Evolutionary conservation across 2,113 vertebrate genomes (phyloP).

Genomic region (Rhabdomys dilectus): DNA sequence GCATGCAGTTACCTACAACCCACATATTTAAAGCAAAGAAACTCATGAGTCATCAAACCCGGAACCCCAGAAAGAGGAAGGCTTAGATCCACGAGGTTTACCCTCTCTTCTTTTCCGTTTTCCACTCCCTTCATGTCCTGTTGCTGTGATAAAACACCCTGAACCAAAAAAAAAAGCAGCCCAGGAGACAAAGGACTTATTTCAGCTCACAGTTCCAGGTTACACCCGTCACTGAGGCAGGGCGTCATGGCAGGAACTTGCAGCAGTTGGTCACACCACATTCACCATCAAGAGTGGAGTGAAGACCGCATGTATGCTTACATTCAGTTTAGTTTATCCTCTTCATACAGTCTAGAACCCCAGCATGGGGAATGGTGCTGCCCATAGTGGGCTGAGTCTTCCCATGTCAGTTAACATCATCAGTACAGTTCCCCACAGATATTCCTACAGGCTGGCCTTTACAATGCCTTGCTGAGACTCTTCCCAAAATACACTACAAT

Average conservation of each 20-base stretch:
- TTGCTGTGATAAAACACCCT: neutral
- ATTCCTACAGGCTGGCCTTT: neutral
- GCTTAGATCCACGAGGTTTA: no score
- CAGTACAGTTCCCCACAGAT: neutral
- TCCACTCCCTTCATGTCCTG: neutral
- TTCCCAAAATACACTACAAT: neutral
- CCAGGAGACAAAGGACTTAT: neutral
- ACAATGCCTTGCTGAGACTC: neutral
- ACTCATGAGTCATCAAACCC: fast-evolving
- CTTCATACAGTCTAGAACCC: neutral
- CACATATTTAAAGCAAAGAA: fast-evolving
- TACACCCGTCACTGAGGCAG: neutral
- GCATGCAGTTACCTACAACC: neutral
- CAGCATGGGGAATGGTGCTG: neutral
- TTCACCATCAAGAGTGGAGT: neutral
- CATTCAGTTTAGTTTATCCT: neutral
- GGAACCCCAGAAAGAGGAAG: neutral
- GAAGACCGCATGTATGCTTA: no score
- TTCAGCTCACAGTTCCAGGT: neutral
- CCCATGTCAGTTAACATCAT: neutral
- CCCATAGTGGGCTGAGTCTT: neutral
- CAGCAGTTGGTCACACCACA: neutral
- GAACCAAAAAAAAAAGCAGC: neutral
- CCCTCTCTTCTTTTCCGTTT: neutral
- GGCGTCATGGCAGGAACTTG: neutral